phyloP scores from a whole-genome alignment of 1,140 invertebrate genomes.

The Harpegnathos saltator region DNA sequence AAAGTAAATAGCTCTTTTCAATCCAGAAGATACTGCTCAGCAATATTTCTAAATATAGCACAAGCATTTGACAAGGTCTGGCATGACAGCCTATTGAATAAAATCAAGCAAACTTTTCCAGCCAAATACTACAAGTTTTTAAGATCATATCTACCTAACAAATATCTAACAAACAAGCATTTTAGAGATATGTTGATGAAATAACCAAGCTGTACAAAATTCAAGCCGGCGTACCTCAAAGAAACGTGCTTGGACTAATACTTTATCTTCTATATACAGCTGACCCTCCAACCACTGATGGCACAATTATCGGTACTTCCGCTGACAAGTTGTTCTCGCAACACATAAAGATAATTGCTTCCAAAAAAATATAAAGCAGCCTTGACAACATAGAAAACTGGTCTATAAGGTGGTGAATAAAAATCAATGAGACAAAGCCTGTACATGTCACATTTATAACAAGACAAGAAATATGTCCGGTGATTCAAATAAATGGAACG shows the following conservation, averaged over 20 bases:
- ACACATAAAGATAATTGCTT: conserved; percentile 24
- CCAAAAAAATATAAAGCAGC: conserved; percentile 1
- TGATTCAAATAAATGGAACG: too few species aligned
- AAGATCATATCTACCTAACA: conserved; percentile 57
- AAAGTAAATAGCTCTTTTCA: conserved; percentile 50
- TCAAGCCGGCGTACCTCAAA: conserved; percentile 21
- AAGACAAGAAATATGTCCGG: too few species aligned
- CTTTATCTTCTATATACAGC: neutral
- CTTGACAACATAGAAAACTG: neutral
- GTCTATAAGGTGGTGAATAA: neutral
- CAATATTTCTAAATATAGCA: conserved; percentile 65
- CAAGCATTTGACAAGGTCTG: conserved; percentile 59
- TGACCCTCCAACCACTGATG: conserved; percentile 16
- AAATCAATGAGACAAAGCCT: neutral
- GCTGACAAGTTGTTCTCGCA: conserved; percentile 71
- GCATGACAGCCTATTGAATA: conserved; percentile 15
- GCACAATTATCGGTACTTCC: conserved; percentile 69
- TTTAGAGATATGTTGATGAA: neutral
- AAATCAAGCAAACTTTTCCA: conserved; percentile 53
- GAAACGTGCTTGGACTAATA: neutral
- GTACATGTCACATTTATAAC: neutral
- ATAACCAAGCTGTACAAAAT: conserved; percentile 17
- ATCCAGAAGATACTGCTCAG: conserved; percentile 48
- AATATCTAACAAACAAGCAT: too few species aligned
- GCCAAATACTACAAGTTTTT: neutral